A percentile compares a stretch with the other conserved stretches of the same genome.
Evolutionary conservation across 2,888 invertebrate genomes (phyloP).

Genomic region (Halictus ligatus): DNA sequence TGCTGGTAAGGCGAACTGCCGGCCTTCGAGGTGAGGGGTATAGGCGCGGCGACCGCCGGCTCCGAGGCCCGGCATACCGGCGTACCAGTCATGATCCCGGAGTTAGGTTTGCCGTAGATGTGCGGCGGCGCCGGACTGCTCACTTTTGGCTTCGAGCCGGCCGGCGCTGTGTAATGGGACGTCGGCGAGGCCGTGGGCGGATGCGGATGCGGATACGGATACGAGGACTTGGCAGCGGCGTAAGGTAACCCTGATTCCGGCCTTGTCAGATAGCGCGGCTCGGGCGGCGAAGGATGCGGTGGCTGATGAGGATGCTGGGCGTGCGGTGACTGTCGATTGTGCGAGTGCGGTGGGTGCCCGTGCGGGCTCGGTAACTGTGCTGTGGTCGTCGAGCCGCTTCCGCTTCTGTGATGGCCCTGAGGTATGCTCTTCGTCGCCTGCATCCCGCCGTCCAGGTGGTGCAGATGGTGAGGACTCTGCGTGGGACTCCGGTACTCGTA

Average conservation of each 20-base stretch:
- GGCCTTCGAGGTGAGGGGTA: slow-evolving; percentile 87
- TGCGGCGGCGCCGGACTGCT: slow-evolving; percentile 92
- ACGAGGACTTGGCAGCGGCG: slow-evolving; percentile 82
- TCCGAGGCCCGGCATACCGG: slow-evolving; percentile 85
- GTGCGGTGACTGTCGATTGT: slow-evolving; percentile 83
- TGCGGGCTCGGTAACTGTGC: slow-evolving; percentile 85
- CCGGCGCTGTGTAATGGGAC: slow-evolving; percentile 85
- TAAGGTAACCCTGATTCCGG: slow-evolving; percentile 80
- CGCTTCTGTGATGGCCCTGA: slow-evolving; percentile 81
- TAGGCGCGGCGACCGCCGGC: slow-evolving; percentile 82
- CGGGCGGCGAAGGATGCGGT: slow-evolving; percentile 82
- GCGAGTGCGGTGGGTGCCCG: slow-evolving; percentile 82
- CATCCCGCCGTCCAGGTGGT: slow-evolving; percentile 79
- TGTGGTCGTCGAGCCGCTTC: slow-evolving; percentile 66
- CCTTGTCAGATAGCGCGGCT: slow-evolving; percentile 81
- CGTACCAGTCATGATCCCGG: slow-evolving; percentile 86
- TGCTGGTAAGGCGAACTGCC: slow-evolving; percentile 86
- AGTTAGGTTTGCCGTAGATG: slow-evolving; percentile 89
- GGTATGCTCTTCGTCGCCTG: slow-evolving; percentile 79
- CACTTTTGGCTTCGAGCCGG: slow-evolving; percentile 86
- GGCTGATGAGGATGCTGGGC: slow-evolving; percentile 78
- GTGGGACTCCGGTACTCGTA: slow-evolving; percentile 83
- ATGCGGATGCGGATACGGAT: slow-evolving; percentile 84
- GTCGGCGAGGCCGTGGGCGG: slow-evolving; percentile 84
- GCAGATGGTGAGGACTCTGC: slow-evolving; percentile 85